These are phyloP conservation scores for Parazoanthus darwini DNA, from an alignment of 92 coral and sea anemone species.

Conservation along the genomic window DNA sequence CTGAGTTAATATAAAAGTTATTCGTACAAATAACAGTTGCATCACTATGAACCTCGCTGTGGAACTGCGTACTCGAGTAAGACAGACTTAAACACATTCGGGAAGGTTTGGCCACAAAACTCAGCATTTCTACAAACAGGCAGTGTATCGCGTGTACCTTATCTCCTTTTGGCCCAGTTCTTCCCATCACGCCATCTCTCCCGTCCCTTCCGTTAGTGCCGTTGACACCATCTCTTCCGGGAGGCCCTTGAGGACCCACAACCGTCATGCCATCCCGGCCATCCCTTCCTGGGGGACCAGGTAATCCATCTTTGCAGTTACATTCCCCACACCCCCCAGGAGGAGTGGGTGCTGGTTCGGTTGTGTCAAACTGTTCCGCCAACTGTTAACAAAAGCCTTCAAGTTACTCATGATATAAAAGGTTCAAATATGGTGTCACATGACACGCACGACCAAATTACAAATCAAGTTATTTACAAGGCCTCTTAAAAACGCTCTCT, in stretches of 20 bases:
- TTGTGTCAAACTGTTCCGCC: background rate
- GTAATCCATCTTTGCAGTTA: slow-evolving; percentile 56
- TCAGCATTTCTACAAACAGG: background rate
- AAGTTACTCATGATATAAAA: background rate
- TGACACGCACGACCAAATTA: too few species aligned
- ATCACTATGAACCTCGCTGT: too few species aligned
- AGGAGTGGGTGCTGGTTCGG: slow-evolving; percentile 55
- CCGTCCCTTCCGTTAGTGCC: slow-evolving; percentile 59
- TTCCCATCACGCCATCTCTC: slow-evolving; percentile 53
- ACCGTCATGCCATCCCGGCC: slow-evolving; percentile 63
- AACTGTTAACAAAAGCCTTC: background rate
- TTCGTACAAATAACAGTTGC: too few species aligned
- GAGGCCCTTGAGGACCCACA: slow-evolving; percentile 55
- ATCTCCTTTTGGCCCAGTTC: slow-evolving; percentile 50
- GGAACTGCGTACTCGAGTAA: background rate
- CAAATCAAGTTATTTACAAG: too few species aligned
- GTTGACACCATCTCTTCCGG: slow-evolving; percentile 50
- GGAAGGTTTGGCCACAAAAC: background rate
- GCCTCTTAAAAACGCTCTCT: too few species aligned
- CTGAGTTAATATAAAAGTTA: too few species aligned
- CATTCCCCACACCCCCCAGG: slow-evolving; percentile 39
- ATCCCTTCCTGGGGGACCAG: slow-evolving; percentile 64
- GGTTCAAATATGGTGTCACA: too few species aligned
- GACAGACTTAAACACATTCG: background rate
- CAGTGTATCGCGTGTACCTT: slow-evolving; percentile 29